Conservation (phyloP, 2,797 vertebrate species). For the Parauchenoglanis ngamensis region DNA sequence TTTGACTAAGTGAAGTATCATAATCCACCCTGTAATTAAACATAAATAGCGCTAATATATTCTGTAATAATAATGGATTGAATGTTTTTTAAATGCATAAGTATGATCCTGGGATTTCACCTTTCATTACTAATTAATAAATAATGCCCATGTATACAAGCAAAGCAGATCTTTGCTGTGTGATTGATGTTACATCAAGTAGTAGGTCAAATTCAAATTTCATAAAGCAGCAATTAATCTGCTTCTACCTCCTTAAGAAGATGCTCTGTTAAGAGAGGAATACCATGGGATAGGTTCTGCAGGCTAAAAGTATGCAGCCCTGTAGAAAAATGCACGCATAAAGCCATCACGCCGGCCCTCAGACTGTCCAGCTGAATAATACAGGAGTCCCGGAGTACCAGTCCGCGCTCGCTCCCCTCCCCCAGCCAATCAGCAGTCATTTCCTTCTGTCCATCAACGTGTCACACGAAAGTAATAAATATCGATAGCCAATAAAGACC, state of each 20-base stretch:
- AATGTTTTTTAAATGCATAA: neutral
- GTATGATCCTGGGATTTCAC: neutral
- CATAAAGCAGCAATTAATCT: neutral
- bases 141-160: neutral
- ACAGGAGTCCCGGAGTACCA: conserved; percentile 34
- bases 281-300: neutral
- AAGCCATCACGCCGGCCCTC: conserved; percentile 39
- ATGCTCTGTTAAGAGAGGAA: too few relatives aligned
- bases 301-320: conserved; percentile 20
- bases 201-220: neutral
- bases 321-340: conserved; percentile 9
- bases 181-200: neutral
- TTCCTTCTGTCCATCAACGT: conserved; percentile 57
- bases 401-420: conserved; percentile 44
- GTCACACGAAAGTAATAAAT: conserved; percentile 63
- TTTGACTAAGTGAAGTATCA: neutral
- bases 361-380: conserved; percentile 55
- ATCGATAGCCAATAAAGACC: conserved; percentile 62
- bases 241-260: neutral
- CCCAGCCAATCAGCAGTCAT: conserved; percentile 59
- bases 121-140: neutral
- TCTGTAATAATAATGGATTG: neutral
- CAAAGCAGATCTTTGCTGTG: neutral
- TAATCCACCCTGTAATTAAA: neutral
- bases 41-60: neutral